A percentile compares a stretch with the other conserved stretches of the same genome.
Conservation (phyloP, 2,797 vertebrate genomes). For the Aplochiton taeniatus region DNA sequence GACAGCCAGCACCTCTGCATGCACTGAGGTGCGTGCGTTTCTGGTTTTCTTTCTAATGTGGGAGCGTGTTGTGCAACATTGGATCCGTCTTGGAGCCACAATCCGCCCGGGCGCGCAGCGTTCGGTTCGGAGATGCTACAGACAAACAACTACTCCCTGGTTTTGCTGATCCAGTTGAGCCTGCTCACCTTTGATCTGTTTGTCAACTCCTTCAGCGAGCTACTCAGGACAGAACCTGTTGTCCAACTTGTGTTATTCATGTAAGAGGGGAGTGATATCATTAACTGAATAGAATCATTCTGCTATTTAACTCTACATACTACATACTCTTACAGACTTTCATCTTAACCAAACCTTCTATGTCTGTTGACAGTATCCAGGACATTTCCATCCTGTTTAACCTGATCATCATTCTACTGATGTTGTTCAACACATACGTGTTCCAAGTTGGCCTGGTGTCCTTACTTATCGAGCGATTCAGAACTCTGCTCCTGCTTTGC, state of each 20-base stretch:
- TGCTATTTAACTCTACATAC: not conserved
- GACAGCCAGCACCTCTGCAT: conserved; percentile 2
- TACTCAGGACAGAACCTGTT: conserved; percentile 81
- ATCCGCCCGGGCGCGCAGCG: conserved; percentile 60
- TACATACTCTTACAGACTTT: not conserved
- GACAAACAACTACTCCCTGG: conserved; percentile 88
- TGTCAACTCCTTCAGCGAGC: conserved; percentile 92
- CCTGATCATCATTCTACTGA: conserved; percentile 90
- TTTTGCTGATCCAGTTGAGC: conserved; percentile 87
- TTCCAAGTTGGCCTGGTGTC: conserved; percentile 92
- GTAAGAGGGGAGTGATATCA: conserved; percentile 68
- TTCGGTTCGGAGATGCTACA: conserved; percentile 81
- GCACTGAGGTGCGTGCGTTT: conserved; percentile 10
- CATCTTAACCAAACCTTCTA: not conserved
- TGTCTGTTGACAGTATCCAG: conserved; percentile 77
- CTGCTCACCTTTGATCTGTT: conserved; percentile 89
- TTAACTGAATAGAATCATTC: not conserved
- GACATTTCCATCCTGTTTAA: conserved; percentile 90
- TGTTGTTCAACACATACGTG: conserved; percentile 96
- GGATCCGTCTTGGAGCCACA: conserved; percentile 70
- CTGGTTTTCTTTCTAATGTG: conserved; percentile 56
- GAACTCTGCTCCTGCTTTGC: conserved; percentile 83
- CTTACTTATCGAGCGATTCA: conserved; percentile 87
- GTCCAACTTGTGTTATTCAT: conserved; percentile 91
- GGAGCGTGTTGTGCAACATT: conserved; percentile 59